Percentiles rank a stretch among this genome's conserved stretches.
phyloP scores from a whole-genome alignment of 2,888 invertebrate species.

The Drosophila niveifrons region DNA sequence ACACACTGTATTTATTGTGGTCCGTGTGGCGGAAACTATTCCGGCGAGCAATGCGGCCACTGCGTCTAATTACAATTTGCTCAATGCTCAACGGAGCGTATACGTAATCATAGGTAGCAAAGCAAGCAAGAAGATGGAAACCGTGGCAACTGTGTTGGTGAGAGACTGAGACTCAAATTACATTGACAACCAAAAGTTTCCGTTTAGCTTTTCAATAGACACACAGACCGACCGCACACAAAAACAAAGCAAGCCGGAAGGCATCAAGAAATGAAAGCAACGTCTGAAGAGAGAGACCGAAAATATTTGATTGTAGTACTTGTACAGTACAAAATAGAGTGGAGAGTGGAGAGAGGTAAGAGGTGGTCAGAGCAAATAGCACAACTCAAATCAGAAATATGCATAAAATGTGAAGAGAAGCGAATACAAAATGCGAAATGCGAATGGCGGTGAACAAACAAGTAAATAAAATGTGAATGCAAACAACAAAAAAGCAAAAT shows the following conservation, averaged over 20 bases:
- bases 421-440: constrained; percentile 44
- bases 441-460: constrained; percentile 32
- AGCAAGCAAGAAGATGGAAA: constrained; percentile 12
- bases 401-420: constrained; percentile 59
- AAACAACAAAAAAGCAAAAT: constrained; percentile 35
- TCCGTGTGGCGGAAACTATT: constrained; percentile 51
- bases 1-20: constrained; percentile 27
- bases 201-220: constrained; percentile 28
- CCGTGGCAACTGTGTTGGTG: constrained; percentile 18
- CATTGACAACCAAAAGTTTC: constrained; percentile 61
- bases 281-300: background rate
- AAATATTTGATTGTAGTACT: constrained; percentile 21
- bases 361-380: constrained; percentile 57
- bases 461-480: constrained; percentile 48
- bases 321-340: too few relatives aligned
- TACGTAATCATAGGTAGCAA: constrained; percentile 62
- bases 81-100: constrained; percentile 66
- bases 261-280: constrained; percentile 31
- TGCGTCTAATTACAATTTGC: constrained; percentile 72
- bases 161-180: constrained; percentile 60
- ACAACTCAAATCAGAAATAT: constrained; percentile 64
- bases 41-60: constrained; percentile 47
- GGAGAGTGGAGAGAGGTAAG: constrained; percentile 30
- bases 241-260: constrained; percentile 39
- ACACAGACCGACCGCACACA: constrained; percentile 22